A percentile compares a stretch with the other conserved stretches of the same genome.
Conservation (phyloP, 2,797 vertebrate genomes). For the Phaenicophaeus curvirostris region DNA sequence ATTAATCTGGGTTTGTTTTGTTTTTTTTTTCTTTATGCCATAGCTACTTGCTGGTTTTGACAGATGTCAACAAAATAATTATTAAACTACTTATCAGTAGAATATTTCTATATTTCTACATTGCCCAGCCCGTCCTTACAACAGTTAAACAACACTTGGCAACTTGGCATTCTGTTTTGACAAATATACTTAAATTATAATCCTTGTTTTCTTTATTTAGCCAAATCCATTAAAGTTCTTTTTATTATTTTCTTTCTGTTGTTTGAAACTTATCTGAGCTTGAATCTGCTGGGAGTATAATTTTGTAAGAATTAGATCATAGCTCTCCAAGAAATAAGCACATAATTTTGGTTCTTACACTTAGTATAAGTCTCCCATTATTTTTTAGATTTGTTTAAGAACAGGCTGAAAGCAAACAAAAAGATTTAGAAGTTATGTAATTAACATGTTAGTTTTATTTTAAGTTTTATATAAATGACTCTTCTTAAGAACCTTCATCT, state of each 20-base stretch:
- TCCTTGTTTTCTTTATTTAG: not conserved
- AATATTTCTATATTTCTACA: not conserved
- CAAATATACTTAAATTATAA: not conserved
- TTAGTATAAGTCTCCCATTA: not conserved
- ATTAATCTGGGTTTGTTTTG: not conserved
- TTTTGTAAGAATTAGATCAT: not conserved
- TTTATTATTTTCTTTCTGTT: not conserved
- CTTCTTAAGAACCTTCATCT: not conserved
- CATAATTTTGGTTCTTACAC: not conserved
- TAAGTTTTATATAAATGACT: not conserved
- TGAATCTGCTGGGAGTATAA: not conserved
- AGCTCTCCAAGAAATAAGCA: not conserved
- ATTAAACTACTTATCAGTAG: not conserved
- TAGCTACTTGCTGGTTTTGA: not conserved
- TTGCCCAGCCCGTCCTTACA: not conserved
- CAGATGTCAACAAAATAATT: not conserved
- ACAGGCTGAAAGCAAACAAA: not conserved
- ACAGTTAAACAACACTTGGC: not conserved
- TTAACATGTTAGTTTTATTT: not conserved
- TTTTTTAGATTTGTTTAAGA: not conserved
- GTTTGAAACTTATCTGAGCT: not conserved
- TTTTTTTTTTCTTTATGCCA: not conserved
- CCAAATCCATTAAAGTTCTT: not conserved
- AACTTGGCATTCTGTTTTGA: not conserved
- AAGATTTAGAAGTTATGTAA: not conserved